A percentile compares a stretch with the other conserved stretches of the same genome.
Evolutionary conservation across 2,113 vertebrate species (phyloP).

Genomic region (Columba janthina): DNA sequence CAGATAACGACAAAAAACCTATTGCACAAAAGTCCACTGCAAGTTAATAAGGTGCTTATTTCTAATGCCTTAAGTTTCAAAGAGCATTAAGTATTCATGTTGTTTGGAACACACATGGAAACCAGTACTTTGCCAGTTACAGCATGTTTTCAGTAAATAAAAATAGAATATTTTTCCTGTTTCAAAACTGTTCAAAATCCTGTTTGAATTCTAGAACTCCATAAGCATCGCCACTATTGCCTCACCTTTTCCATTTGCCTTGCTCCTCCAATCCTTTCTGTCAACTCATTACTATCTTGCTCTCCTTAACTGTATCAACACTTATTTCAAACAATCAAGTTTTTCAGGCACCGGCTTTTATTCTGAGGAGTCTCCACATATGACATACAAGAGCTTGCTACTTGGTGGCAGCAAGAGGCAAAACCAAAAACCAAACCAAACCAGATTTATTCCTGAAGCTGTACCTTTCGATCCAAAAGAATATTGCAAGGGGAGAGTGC

Average conservation of each 20-base stretch:
- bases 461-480: slow-evolving; percentile 91
- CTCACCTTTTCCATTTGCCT: background rate
- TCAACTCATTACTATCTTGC: background rate
- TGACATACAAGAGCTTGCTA: background rate
- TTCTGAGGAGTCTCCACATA: background rate
- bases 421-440: background rate
- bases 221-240: background rate
- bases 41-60: background rate
- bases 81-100: background rate
- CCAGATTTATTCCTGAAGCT: background rate
- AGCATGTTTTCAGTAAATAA: background rate
- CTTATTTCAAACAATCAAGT: background rate
- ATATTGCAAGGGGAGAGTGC: slow-evolving; percentile 90
- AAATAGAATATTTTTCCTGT: background rate
- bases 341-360: background rate
- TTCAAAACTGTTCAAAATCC: background rate
- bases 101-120: background rate
- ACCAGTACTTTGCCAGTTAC: background rate
- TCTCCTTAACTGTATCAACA: background rate
- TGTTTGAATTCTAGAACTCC: background rate
- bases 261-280: background rate
- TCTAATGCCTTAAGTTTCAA: background rate
- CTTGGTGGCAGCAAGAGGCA: background rate
- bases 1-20: background rate
- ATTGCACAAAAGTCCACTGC: background rate